Evolutionary conservation across 2,888 invertebrate species (phyloP).

Genomic region (Cecidostiba fungosa): DNA sequence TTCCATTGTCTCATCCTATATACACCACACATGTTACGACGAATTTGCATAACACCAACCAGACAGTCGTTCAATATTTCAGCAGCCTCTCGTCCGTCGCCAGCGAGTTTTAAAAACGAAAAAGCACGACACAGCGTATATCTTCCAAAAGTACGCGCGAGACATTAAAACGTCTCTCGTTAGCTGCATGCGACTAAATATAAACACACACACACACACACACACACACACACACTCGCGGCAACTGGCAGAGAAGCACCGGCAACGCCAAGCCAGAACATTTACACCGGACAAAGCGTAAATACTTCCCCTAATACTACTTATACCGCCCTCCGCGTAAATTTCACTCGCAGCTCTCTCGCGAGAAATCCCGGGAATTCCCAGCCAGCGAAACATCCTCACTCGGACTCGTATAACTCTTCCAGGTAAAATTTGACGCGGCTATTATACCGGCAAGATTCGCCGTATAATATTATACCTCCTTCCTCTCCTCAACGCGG

Average conservation of each 20-base stretch:
- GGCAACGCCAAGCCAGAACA: neutral
- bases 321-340: constrained; percentile 15
- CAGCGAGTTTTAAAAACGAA: neutral
- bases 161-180: constrained; percentile 37
- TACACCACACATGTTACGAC: too few relatives aligned
- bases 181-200: constrained; percentile 46
- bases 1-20: too few relatives aligned
- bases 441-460: constrained; percentile 67
- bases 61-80: neutral
- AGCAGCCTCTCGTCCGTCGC: neutral
- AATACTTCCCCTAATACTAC: neutral
- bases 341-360: constrained; percentile 12
- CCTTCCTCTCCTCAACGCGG: neutral
- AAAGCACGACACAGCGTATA: neutral
- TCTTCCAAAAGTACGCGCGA: neutral
- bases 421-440: constrained; percentile 66
- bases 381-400: neutral
- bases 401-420: constrained; percentile 52
- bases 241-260: neutral
- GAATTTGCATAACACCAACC: too few relatives aligned
- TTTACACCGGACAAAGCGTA: constrained; percentile 44
- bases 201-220: neutral
- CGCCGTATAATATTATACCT: constrained; percentile 58
- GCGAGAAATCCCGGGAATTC: constrained; percentile 27
- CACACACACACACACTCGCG: neutral